Evolutionary conservation across 2,113 vertebrate species (phyloP), one percentile per base, ranked within the genome.

Genomic region (Perca fluviatilis): DNA sequence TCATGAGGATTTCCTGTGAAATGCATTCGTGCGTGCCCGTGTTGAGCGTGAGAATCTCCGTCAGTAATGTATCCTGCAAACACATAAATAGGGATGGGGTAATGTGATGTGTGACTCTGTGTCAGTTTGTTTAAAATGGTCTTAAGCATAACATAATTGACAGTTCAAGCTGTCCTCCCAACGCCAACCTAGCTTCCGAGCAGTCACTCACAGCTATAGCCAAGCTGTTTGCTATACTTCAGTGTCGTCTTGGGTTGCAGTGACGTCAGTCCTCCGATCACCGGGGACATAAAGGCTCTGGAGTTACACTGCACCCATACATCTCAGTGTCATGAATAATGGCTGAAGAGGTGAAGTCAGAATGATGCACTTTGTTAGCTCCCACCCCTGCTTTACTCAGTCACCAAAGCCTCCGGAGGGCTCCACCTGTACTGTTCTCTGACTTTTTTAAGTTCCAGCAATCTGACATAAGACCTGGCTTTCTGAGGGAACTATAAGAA

Each of bases 321-420:
- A 76, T 65, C 74, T 69, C 53, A 50, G 15, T 69, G 46, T 66
- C 86, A 85, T 91, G 84, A 91, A 89, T 92, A 87, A 89, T 88
- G 68, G 18, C 78, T 90, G 74, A 83, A 61, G 66, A 18, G 30
- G 53, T 78, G 80, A 85, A 75, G 77, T 82, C 72, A 83, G 76
- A 56, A 58, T 61, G 51, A 27, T 80, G 60, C 21, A 11, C 33
- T 67, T 47, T 46, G 46, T 72, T 66, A 53, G 47, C 76, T 65
- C 25, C 9, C 19, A 5, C 66, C 64, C 23, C 10, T 43, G 8
- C 19, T 53, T 63, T 36, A 4, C 15, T 65, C 11, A 54, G 30
- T 78, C 36, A 74, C 1, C 46, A 25, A 76, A 85, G 25, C 54
- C 51, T 78, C 15, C 40, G 57, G 43, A 51, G 4, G 47, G 11